phyloP scores from a whole-genome alignment of 2,888 invertebrate species.

The Coenonympha glycerion region DNA sequence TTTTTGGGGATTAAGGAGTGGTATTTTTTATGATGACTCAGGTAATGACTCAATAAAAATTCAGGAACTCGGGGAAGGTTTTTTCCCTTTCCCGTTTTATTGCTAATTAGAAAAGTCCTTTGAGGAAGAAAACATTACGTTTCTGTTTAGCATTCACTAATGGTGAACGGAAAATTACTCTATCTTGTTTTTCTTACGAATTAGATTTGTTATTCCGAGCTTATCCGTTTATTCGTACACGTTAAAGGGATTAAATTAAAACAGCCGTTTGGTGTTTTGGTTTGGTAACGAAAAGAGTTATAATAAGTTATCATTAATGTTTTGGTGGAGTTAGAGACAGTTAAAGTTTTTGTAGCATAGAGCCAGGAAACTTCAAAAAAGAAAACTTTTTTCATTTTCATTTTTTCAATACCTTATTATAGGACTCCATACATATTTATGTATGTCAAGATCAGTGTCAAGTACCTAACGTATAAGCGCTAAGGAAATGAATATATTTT shows the following conservation, averaged over 20 bases:
- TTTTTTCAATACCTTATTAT: no score
- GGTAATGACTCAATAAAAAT: slow-evolving; percentile 3
- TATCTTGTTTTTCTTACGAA: neutral
- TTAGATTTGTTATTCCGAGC: neutral
- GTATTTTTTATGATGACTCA: neutral
- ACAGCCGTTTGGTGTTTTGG: no score
- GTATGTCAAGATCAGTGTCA: neutral
- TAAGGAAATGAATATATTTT: neutral
- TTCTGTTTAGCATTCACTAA: slow-evolving; percentile 13
- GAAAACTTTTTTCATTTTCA: no score
- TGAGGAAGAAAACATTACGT: slow-evolving; percentile 8
- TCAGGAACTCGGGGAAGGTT: slow-evolving; percentile 1
- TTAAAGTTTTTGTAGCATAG: no score
- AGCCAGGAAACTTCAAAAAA: no score
- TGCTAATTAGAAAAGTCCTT: slow-evolving; percentile 16
- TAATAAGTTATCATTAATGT: no score
- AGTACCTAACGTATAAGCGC: neutral
- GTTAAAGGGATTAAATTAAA: slow-evolving; percentile 10
- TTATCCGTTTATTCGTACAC: neutral
- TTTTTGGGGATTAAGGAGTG: neutral
- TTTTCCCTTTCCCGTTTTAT: slow-evolving; percentile 6
- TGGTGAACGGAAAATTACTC: neutral
- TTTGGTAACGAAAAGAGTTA: neutral
- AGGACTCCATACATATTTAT: neutral
- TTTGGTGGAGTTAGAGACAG: no score